These are phyloP conservation scores for Halichondria panicea DNA, from an alignment of 37 sponge, comb jelly and placozoan genomes.

Conservation along the genomic window DNA sequence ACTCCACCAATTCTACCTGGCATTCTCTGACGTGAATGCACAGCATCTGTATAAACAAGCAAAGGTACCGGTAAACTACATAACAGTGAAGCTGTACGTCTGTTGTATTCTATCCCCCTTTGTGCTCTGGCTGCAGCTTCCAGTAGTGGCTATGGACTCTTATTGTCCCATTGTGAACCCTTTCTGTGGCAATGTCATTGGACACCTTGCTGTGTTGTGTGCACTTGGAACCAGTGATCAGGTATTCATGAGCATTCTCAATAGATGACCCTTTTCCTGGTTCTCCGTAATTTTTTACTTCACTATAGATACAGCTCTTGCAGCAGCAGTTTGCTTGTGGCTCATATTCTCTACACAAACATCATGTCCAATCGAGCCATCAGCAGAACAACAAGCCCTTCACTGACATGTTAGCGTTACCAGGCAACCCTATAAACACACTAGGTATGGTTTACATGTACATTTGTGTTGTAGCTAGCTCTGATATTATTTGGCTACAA, in stretches of 20 bases:
- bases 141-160: conserved; percentile 72
- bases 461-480: not conserved
- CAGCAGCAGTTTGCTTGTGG: conserved; percentile 58
- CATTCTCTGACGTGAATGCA: conserved; percentile 41
- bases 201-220: conserved; percentile 61
- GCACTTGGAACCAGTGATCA: conserved; percentile 69
- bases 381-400: no score
- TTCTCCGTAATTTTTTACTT: no score
- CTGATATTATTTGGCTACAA: not conserved
- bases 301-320: conserved; percentile 27
- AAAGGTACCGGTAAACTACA: conserved; percentile 48
- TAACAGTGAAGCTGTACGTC: not conserved
- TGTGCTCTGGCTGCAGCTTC: conserved; percentile 17
- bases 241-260: conserved; percentile 11
- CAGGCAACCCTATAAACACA: not conserved
- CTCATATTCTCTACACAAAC: no score
- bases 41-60: conserved; percentile 23
- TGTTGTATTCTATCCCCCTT: not conserved
- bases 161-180: conserved; percentile 83
- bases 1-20: conserved; percentile 78
- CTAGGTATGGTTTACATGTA: not conserved
- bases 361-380: no score
- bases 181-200: conserved; percentile 50
- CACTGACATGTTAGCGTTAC: no score
- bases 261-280: no score